Base-by-base conservation (phyloP, 2,888 invertebrate species). In the Ormia ochracea region DNA sequence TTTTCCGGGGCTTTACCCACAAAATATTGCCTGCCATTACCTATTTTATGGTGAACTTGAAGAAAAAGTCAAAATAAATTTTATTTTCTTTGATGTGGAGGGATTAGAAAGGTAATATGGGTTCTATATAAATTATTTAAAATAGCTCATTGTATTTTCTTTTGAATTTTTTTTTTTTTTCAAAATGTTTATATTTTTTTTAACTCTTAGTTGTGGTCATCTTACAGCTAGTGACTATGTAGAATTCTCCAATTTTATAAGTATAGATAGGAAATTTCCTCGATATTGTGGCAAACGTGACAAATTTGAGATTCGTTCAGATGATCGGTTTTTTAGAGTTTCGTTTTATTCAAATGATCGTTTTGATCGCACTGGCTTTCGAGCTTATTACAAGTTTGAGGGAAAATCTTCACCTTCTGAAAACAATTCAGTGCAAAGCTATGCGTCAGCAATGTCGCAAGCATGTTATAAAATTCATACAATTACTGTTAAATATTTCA, bases 311-410 rank as follows among this genome's bases (percentile, higher is more conserved):
- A 93, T 96, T 43, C 94, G 94, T 84, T 98, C 98, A 4, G 97
- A 98, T 87, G 93, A 95, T 76, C 94, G 95, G 86, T 98, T 97
- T 91, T 98, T 98, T 91, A 93, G 97, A 84, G 96, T 99, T 61
- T 96, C 97, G 4, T 98, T 99, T 90, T 93, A 95, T 86, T 97
- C 98, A 4, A 98, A 99, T 89, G 96, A 96, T 88, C 92, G 97
- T 82, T 94, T 97, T 84, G 98, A 99, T 87, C 97, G 95, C 48
- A 96, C 95, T 28, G 98, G 98, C 52, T 99, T 99, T 90, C 95
- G 96, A 86, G 98, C 97, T 9, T 93, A 94, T 82, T 98, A 96
- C 90, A 94, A 95, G 86, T 98, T 98, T 90, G 93, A 93, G 85
- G 92, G 92, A 72, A 94, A 94, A 86, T 77, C 83, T 72, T 78